Base-by-base conservation (phyloP, 2,797 vertebrate genomes). In the Telmatherina bonti region DNA sequence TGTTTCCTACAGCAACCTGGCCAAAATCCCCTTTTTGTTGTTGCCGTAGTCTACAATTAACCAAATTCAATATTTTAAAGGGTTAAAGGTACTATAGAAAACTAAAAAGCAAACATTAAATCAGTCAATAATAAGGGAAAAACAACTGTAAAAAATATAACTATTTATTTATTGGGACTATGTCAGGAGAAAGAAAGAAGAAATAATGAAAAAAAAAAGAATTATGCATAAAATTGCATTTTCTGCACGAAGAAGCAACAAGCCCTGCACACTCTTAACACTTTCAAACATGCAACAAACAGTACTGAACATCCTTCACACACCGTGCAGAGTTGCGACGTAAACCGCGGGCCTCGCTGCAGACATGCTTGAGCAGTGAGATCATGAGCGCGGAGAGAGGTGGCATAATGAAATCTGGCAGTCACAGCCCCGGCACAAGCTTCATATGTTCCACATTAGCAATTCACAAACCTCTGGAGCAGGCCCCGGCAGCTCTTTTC, bases 381-480 rank as follows among this genome's bases (percentile, higher is more conserved):
- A 93, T 96, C 95, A 96, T 91, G 85, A 82, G 84, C 72, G 72
- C 78, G 82, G 89, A 89, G 86, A 90, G 92, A 94, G 93, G 91
- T 91, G 88, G 88, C 91, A 93, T 94, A 94, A 94, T 94, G 88
- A 94, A 94, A 93, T 89, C 94, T 95, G 95, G 95, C 93, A 94
- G 90, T 83, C 70, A 16, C 68, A 86, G 83, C 47, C 62, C 81
- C 80, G 53, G 90, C 79, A 0, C 36, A 89, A 91, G 92, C 93
- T 90, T 95, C 93, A 94, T 95, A 95, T 95, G 91, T 96, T 96
- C 93, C 93, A 94, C 90, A 94, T 96, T 92, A 93, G 89, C 83
- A 67, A 90, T 88, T 89, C 90, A 84, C 88, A 90, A 88, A 89
- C 87, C 90, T 85, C 83, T 78, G 79, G 81, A 83, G 86, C 89